These are phyloP conservation scores for Limosa lapponica DNA, from an alignment of 2,797 vertebrate genomes.

Conservation along the genomic window DNA sequence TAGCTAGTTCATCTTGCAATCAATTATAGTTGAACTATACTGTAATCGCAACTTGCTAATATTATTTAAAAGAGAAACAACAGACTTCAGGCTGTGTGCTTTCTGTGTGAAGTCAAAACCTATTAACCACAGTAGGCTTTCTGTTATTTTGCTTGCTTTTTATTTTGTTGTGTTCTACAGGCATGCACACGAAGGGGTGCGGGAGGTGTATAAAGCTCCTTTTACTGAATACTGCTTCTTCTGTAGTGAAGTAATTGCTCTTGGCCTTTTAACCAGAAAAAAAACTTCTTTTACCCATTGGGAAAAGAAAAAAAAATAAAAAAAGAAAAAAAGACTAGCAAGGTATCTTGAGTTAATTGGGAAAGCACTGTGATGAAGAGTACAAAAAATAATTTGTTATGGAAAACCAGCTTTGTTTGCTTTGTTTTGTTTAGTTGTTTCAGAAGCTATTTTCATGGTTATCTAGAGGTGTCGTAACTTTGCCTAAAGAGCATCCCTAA, in stretches of 20 bases:
- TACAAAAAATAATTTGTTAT: not conserved
- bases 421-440: not conserved
- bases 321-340: not conserved
- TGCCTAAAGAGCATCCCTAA: not conserved
- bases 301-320: not conserved
- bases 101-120: not conserved
- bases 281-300: not conserved
- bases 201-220: not conserved
- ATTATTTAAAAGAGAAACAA: not conserved
- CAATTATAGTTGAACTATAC: not conserved
- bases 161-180: not conserved
- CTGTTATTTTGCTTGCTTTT: not conserved
- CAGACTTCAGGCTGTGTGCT: not conserved
- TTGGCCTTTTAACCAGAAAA: not conserved
- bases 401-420: not conserved
- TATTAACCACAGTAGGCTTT: not conserved
- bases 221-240: not conserved
- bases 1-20: not conserved
- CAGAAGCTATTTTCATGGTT: not conserved
- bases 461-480: not conserved
- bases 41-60: not conserved
- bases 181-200: rapidly evolving
- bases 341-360: not conserved
- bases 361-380: not conserved
- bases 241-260: not conserved